Evolutionary conservation across 2,888 invertebrate species (phyloP), one percentile per base, ranked within the genome.

Genomic region (Ischnura elegans): DNA sequence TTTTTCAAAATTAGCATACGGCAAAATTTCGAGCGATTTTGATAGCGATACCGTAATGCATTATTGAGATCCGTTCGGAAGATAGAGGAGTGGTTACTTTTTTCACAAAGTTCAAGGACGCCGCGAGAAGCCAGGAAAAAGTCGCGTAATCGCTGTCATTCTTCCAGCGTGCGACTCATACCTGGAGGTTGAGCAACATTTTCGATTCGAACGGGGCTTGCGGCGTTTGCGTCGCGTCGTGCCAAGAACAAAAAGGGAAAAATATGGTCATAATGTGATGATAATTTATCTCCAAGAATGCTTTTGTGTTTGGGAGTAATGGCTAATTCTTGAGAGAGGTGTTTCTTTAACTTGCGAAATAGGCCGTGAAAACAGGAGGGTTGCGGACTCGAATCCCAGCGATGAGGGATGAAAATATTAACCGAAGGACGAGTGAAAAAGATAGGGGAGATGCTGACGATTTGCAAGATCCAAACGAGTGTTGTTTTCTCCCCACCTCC

Each of bases 21-120:
- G 76, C 13, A 13, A 76, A 76, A 76, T 76, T 76, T 76, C 76
- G 76, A 76, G 76, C 76, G 36, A 76, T 29, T n/a, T n/a, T n/a
- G 76, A 2, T 76, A 76, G 76, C 36, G 76, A 36, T 76, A 76
- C 76, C 36, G 76, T 29, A 76, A 76, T 76, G 76, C n/a, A n/a
- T n/a, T 76, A 10, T 36, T 13, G 36, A 36, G 76, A 76, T 76
- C 36, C 10, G 36, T 76, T 76, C 76, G 36, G 36, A 4, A 76
- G 76, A 76, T 76, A 76, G 36, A 13, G 13, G 13, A 36, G 13
- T 16, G 10, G 76, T 76, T 36, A 13, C 76, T 29, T 76, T 8
- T 36, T 29, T 29, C 76, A 25, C n/a, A 36, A 76, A 76, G 76
- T 76, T 76, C 76, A 76, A 76, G 76, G 76, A 36, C 76, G 13